A percentile compares a stretch with the other conserved stretches of the same genome.
Conservation (phyloP, 2,113 vertebrate species). For the Noturus placidus region DNA sequence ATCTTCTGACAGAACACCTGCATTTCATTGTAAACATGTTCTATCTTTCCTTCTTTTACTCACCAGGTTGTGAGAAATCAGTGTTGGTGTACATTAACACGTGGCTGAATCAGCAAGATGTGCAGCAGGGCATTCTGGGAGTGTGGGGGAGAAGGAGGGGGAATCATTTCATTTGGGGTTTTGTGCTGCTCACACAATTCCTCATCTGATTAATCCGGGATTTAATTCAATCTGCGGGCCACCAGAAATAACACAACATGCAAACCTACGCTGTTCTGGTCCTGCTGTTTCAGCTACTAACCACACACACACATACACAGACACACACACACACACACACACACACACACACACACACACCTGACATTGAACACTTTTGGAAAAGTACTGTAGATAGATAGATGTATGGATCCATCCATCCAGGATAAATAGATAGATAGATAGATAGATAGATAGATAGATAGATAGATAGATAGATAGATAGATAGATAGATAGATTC, state of each 20-base stretch:
- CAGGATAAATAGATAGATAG: no score
- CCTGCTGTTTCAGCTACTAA: constrained; percentile 61
- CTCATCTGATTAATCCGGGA: constrained; percentile 71
- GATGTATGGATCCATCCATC: no score
- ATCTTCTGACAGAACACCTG: not conserved
- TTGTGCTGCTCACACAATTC: constrained; percentile 70
- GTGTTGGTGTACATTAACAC: constrained; percentile 4
- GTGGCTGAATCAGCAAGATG: constrained; percentile 29
- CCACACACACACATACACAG: not conserved
- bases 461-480: no score
- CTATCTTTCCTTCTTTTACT: not conserved
- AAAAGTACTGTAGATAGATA: no score
- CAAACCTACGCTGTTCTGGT: constrained; percentile 12
- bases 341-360: not conserved
- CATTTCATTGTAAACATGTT: not conserved
- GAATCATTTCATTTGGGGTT: constrained; percentile 72
- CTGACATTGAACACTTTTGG: not conserved
- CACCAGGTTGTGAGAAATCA: constrained; percentile 22
- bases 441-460: no score
- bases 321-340: not conserved
- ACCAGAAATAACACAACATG: constrained; percentile 63
- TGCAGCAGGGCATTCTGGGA: constrained; percentile 1
- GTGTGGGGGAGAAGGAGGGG: constrained; percentile 20
- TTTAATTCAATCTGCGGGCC: constrained; percentile 72
- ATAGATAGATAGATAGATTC: not conserved